phyloP scores from a whole-genome alignment of 2,888 invertebrate species.

The Hyposoter didymator region DNA sequence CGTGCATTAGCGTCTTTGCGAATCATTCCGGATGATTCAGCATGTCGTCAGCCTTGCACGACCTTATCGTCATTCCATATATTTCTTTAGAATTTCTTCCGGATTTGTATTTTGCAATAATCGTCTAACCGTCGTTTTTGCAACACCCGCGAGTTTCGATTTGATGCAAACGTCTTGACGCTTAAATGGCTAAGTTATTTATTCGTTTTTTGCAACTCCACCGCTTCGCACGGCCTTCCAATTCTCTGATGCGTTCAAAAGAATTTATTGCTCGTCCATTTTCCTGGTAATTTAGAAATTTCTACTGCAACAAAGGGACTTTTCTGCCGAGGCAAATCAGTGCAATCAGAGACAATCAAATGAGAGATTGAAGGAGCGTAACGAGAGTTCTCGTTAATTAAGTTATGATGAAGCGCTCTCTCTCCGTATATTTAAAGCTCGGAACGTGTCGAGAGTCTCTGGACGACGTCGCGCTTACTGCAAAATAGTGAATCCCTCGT shows the following conservation, averaged over 20 bases:
- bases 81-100: neutral
- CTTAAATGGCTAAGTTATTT: too few relatives aligned
- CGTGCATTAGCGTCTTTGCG: neutral
- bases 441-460: slow-evolving; percentile 45
- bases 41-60: neutral
- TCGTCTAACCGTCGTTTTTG: neutral
- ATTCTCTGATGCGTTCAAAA: neutral
- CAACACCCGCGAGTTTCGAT: too few relatives aligned
- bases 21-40: slow-evolving; percentile 5
- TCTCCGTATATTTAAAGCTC: slow-evolving; percentile 17
- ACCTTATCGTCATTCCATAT: neutral
- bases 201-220: too few relatives aligned
- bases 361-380: neutral
- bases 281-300: neutral
- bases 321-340: neutral
- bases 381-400: slow-evolving; percentile 23
- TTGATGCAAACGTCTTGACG: too few relatives aligned
- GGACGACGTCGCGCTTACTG: slow-evolving; percentile 28
- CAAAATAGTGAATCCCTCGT: neutral
- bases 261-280: neutral
- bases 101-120: neutral
- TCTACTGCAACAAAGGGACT: neutral
- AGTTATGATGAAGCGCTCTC: slow-evolving; percentile 38
- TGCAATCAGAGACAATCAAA: neutral
- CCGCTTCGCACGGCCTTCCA: neutral